These are phyloP conservation scores for Anolis sagrei DNA, from an alignment of 2,113 vertebrate species.

Conservation along the genomic window DNA sequence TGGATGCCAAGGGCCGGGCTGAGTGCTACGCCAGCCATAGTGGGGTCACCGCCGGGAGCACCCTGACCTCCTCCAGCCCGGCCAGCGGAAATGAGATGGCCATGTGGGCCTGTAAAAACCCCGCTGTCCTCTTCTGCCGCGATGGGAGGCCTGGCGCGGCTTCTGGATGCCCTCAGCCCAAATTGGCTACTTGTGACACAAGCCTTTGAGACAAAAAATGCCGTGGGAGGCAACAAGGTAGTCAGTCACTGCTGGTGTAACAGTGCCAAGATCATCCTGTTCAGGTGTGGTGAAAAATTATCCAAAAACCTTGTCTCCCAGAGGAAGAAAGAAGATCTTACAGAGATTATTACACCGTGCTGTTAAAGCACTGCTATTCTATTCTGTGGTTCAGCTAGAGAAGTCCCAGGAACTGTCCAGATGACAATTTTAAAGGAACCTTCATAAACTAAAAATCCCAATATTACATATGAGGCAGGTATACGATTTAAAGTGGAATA, in stretches of 20 bases:
- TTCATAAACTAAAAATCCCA: too few species aligned
- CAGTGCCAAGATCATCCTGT: too few species aligned
- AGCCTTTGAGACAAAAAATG: conserved; percentile 77
- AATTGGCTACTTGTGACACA: conserved; percentile 78
- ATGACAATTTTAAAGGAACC: too few species aligned
- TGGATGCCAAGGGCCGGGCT: conserved; percentile 63
- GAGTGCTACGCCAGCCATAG: conserved; percentile 80
- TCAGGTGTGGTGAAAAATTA: not conserved
- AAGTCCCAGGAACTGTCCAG: too few species aligned
- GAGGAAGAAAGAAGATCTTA: too few species aligned
- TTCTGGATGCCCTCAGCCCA: conserved; percentile 67
- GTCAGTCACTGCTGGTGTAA: too few species aligned
- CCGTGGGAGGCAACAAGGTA: too few species aligned
- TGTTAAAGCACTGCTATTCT: too few species aligned
- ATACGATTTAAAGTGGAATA: too few species aligned
- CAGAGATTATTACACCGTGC: too few species aligned
- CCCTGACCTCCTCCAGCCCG: conserved; percentile 77
- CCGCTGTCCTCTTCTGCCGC: conserved; percentile 89
- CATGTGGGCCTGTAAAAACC: conserved; percentile 95
- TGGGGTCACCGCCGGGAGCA: conserved; percentile 69
- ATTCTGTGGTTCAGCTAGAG: too few species aligned
- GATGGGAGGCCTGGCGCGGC: conserved; percentile 79
- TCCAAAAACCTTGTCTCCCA: fast-evolving
- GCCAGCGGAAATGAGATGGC: conserved; percentile 81
- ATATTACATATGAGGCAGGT: too few species aligned